These are phyloP conservation scores for Lysiphlebus fabarum DNA, from an alignment of 1,140 invertebrate species.

Conservation along the genomic window DNA sequence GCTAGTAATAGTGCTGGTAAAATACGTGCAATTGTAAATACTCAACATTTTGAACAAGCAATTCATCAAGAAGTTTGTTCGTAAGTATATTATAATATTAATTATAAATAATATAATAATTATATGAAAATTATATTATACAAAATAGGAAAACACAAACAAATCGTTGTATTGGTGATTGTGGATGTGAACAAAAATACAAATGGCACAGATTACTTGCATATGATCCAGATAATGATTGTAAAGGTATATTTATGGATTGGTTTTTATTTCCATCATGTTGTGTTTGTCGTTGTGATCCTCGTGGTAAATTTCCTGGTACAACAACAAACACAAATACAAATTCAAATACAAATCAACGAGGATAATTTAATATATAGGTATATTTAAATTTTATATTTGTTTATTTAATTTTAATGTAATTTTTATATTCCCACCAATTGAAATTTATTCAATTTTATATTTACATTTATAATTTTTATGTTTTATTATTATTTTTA, in stretches of 20 bases:
- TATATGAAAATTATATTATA: conserved; percentile 7
- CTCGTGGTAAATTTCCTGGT: conserved; percentile 31
- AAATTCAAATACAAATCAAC: neutral
- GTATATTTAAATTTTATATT: too few species aligned
- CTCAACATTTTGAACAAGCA: conserved; percentile 90
- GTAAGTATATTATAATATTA: conserved; percentile 57
- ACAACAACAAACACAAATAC: neutral
- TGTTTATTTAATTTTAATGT: too few species aligned
- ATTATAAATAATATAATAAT: conserved; percentile 2
- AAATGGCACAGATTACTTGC: conserved; percentile 84
- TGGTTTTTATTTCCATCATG: conserved; percentile 94
- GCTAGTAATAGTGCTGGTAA: conserved; percentile 88
- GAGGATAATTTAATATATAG: neutral
- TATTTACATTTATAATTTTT: neutral
- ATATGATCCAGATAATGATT: conserved; percentile 90
- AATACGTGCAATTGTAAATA: conserved; percentile 87
- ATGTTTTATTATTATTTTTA: neutral
- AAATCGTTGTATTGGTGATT: conserved; percentile 75
- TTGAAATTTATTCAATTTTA: too few species aligned
- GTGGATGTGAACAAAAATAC: conserved; percentile 86
- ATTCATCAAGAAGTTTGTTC: conserved; percentile 93
- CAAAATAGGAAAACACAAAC: conserved; percentile 67
- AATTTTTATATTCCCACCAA: too few species aligned
- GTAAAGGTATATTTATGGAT: conserved; percentile 92
- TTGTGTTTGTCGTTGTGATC: conserved; percentile 83